Base-by-base conservation (phyloP, 2,113 vertebrate genomes). In the Nothoprocta pentlandii region DNA sequence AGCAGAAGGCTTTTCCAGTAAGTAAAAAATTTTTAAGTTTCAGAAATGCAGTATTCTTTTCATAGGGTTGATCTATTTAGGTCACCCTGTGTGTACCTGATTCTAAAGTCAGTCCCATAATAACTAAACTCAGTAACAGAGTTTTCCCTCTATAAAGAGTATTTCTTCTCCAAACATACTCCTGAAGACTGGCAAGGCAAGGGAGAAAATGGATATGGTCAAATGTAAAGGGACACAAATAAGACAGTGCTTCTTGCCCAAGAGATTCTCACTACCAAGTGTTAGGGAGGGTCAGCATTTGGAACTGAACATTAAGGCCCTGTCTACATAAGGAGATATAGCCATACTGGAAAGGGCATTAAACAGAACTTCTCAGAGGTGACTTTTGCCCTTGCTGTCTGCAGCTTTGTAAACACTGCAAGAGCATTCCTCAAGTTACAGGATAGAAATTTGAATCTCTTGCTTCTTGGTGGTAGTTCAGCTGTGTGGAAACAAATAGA, bases 121-220 rank as follows among this genome's bases (percentile, higher is more conserved):
- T 11, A 86, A 70, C 11, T 51, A 90, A 84, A 62, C 20, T 84
- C 26, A 49, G 9, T 17, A 42, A 25, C 77, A 58, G 39, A 36
- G 3, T 13, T 5, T 59, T 74, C 36, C 68, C 17, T 19, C 62
- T 54, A 1, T 30, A 47, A 73, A 59, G 20, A 59, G 3, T 58
- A 25, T 84, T n/a, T 93, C 12, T 78, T 63, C 34, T 36, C 28
- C 44, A n/a, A 39, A 73, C 3, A 3, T 62, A 36, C 67, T 58
- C 4, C 9, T 11, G 15, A 16, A 91, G 47, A 22, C 36, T 64
- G n/a, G 6, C 32, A 80, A 84, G 36, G 5, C 85, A 63, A 64
- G 23, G 20, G 32, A 56, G 8, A 54, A 78, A 25, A 39, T 39
- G 3, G 3, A 3, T 30, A 28, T 0, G 0, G 15, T 8, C 30